Percentiles rank a stretch among this genome's conserved stretches.
Evolutionary conservation across 2,113 vertebrate species (phyloP).

Genomic region (Atractosteus spatula): DNA sequence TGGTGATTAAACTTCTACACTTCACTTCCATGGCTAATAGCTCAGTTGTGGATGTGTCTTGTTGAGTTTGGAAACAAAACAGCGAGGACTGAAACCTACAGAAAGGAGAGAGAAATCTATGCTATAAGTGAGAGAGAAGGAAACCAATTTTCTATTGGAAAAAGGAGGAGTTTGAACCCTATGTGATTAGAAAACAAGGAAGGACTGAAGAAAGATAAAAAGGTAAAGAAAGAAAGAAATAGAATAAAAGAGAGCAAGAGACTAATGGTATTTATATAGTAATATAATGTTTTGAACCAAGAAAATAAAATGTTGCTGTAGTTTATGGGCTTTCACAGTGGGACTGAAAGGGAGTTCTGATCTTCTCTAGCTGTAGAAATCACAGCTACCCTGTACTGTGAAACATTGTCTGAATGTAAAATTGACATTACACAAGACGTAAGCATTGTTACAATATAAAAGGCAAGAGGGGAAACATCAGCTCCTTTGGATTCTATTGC

Average conservation of each 20-base stretch:
- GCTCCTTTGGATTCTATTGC: background rate
- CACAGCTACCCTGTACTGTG: background rate
- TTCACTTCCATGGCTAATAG: background rate
- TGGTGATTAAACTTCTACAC: conserved; percentile 6
- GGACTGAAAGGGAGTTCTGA: background rate
- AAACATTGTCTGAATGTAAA: background rate
- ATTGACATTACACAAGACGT: background rate
- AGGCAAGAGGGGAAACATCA: no score
- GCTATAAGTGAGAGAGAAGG: no score
- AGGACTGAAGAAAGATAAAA: no score
- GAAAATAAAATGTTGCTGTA: background rate
- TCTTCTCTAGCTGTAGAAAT: background rate
- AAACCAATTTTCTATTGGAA: no score
- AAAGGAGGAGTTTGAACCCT: no score
- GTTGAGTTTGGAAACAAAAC: no score
- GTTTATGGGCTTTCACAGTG: background rate
- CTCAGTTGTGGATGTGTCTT: background rate
- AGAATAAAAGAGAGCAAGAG: background rate
- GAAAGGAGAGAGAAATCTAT: background rate
- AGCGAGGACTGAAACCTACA: background rate
- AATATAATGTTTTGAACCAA: background rate
- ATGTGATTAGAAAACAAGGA: no score
- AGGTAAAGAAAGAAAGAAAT: background rate
- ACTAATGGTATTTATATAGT: background rate
- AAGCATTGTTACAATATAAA: background rate